A percentile compares a stretch with the other conserved stretches of the same genome.
Evolutionary conservation across 2,797 vertebrate species (phyloP).

Genomic region (Danio jaintianensis): DNA sequence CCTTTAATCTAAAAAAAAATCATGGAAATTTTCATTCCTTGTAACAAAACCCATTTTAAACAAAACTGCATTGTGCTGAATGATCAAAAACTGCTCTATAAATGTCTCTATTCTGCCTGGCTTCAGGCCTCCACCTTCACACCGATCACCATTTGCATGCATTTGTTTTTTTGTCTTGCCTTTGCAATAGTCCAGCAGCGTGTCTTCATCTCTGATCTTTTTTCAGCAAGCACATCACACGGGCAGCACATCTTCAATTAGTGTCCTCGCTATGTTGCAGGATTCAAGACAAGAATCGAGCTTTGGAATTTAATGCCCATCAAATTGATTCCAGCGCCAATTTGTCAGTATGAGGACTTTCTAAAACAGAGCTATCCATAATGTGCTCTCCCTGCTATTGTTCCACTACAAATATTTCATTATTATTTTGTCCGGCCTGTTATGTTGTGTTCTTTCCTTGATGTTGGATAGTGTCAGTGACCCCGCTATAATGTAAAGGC

Average conservation of each 20-base stretch:
- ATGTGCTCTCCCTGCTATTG: constrained; percentile 45
- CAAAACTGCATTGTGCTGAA: not conserved
- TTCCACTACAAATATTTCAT: constrained; percentile 56
- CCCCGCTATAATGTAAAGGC: constrained; percentile 3
- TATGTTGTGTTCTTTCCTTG: constrained; percentile 22
- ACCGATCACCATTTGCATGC: constrained; percentile 13
- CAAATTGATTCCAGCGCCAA: constrained; percentile 50
- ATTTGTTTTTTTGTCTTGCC: constrained; percentile 20
- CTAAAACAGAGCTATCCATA: constrained; percentile 38
- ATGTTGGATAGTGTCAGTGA: constrained; percentile 13
- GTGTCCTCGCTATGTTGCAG: constrained; percentile 13
- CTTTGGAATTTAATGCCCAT: constrained; percentile 32
- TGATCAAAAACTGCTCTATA: not conserved
- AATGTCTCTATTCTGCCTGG: not conserved
- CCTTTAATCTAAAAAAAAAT: not conserved
- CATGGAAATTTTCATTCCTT: not conserved
- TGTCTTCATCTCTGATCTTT: constrained; percentile 20
- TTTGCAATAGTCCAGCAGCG: not conserved
- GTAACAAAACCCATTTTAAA: not conserved
- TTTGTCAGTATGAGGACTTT: constrained; percentile 55
- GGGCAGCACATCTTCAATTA: constrained; percentile 4
- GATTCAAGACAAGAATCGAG: constrained; percentile 43
- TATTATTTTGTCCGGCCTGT: constrained; percentile 48
- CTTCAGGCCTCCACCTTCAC: not conserved
- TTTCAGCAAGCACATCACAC: constrained; percentile 26